These are phyloP conservation scores for Rhynchophorus ferrugineus DNA, from an alignment of 1,140 invertebrate genomes.

Conservation along the genomic window DNA sequence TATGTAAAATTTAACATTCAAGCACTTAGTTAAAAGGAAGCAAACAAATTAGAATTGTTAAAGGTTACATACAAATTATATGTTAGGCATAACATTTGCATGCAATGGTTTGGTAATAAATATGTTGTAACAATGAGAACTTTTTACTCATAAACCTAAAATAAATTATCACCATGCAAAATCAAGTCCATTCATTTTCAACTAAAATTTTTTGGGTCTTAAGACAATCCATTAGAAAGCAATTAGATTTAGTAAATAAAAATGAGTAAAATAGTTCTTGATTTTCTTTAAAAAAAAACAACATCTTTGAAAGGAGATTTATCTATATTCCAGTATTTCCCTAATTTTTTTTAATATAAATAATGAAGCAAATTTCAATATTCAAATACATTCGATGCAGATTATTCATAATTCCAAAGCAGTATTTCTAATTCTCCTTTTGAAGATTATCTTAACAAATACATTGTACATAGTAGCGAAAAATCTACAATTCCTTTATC, in stretches of 20 bases:
- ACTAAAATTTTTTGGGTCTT: no score
- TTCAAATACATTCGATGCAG: no score
- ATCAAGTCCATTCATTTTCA: no score
- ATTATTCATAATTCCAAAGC: constrained; percentile 5
- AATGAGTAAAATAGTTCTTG: neutral
- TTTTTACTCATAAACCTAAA: constrained; percentile 10
- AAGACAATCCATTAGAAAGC: neutral
- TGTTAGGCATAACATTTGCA: constrained; percentile 12
- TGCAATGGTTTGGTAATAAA: constrained; percentile 18
- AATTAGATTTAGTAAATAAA: neutral
- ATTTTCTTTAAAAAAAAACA: neutral
- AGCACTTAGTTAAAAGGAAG: constrained; percentile 1
- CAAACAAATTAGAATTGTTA: neutral
- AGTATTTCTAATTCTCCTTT: constrained; percentile 5
- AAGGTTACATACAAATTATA: constrained; percentile 3
- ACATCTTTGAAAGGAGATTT: constrained; percentile 14
- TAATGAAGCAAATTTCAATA: no score
- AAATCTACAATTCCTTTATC: constrained; percentile 25
- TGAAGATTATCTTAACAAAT: constrained; percentile 8
- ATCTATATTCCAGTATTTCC: neutral
- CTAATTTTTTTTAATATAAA: no score
- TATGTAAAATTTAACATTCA: neutral
- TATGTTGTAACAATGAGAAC: constrained; percentile 8
- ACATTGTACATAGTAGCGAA: constrained; percentile 14
- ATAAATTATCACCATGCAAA: constrained; percentile 6